These are phyloP conservation scores for Drosophila kikkawai DNA, from an alignment of 1,140 invertebrate species.

Conservation along the genomic window DNA sequence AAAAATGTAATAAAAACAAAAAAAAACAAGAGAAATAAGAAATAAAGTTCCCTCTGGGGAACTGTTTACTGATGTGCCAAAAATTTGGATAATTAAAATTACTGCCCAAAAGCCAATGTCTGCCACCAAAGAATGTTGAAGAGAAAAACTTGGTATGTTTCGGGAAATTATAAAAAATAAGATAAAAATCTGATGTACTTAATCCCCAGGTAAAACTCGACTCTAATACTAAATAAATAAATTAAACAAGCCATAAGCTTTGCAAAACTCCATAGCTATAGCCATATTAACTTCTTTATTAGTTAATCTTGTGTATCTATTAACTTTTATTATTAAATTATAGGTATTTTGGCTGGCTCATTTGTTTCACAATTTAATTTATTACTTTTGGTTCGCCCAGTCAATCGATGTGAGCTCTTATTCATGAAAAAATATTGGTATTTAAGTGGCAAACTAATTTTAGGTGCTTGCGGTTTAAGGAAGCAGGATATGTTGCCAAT, in stretches of 20 bases:
- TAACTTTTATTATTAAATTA: constrained; percentile 11
- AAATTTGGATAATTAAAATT: constrained; percentile 48
- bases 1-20: constrained; percentile 28
- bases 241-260: neutral
- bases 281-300: constrained; percentile 5
- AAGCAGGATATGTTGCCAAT: constrained; percentile 43
- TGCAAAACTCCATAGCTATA: neutral
- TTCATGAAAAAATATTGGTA: neutral
- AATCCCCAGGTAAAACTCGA: neutral
- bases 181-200: neutral
- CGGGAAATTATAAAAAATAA: neutral
- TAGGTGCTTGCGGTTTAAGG: constrained; percentile 6
- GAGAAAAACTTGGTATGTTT: neutral
- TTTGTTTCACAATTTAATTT: constrained; percentile 9
- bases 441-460: neutral
- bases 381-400: constrained; percentile 1
- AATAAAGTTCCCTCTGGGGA: constrained; percentile 12
- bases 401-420: neutral
- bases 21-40: constrained; percentile 6
- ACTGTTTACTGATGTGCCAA: constrained; percentile 38
- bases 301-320: constrained; percentile 7
- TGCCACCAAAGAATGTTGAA: constrained; percentile 1
- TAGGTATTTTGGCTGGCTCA: neutral
- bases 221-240: neutral
- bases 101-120: constrained; percentile 11